These are phyloP conservation scores for Meles meles DNA, from an alignment of 2,113 vertebrate genomes.

Conservation along the genomic window DNA sequence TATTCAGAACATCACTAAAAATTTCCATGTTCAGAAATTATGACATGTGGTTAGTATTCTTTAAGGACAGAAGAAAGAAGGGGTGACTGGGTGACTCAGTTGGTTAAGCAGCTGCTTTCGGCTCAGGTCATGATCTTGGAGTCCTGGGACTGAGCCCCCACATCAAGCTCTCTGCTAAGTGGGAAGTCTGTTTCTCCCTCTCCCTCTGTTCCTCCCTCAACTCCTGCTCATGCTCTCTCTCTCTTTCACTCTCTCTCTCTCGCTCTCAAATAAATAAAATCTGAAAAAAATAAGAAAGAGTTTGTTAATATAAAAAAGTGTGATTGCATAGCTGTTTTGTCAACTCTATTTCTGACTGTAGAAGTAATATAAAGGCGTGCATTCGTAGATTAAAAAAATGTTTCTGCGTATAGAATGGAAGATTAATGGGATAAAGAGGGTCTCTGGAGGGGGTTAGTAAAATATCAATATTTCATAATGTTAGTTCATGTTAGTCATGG, in stretches of 20 bases:
- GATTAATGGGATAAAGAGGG: not conserved
- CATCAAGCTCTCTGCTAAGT: no score
- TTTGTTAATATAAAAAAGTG: not conserved
- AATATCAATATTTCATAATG: not conserved
- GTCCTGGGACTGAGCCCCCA: no score
- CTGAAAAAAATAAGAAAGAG: not conserved
- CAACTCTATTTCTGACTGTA: not conserved
- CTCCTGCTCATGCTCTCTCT: no score
- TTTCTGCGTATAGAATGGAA: not conserved
- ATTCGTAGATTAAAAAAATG: not conserved
- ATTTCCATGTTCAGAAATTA: not conserved
- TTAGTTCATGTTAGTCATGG: not conserved
- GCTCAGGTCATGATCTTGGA: no score
- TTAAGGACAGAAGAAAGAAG: not conserved
- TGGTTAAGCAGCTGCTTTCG: no score
- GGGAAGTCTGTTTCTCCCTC: no score
- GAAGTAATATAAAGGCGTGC: not conserved
- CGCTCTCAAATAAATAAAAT: no score
- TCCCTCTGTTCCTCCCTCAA: not conserved
- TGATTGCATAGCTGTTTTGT: not conserved
- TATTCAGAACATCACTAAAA: not conserved
- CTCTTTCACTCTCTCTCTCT: no score
- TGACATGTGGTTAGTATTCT: not conserved
- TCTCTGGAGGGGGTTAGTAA: not conserved
- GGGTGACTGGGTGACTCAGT: no score